These are phyloP conservation scores for Automeris io DNA, from an alignment of 2,888 invertebrate species.

Conservation along the genomic window DNA sequence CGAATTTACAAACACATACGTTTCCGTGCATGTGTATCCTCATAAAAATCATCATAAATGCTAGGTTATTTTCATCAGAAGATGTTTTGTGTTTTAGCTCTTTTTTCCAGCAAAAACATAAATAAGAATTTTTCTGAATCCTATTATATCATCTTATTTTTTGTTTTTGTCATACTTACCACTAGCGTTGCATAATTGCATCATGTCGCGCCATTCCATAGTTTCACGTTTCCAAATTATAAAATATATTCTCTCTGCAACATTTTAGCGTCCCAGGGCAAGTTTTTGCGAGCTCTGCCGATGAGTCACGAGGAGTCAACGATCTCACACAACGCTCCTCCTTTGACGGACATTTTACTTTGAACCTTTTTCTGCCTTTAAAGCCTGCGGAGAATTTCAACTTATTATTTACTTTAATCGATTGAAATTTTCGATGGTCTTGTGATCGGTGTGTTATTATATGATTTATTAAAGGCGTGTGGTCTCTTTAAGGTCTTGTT, in stretches of 20 bases:
- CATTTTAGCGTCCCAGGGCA: conserved; percentile 15
- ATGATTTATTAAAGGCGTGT: background rate
- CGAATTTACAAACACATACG: too few species aligned
- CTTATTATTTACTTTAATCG: conserved; percentile 18
- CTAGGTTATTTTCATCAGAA: too few species aligned
- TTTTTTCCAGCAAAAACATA: too few species aligned
- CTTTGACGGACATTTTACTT: conserved; percentile 17
- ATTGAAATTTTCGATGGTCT: conserved; percentile 9
- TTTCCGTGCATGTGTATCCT: too few species aligned
- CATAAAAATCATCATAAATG: too few species aligned
- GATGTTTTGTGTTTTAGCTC: too few species aligned
- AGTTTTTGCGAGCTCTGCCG: conserved; percentile 40
- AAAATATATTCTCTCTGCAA: conserved; percentile 6
- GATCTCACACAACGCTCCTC: conserved; percentile 25
- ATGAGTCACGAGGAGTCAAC: conserved; percentile 57
- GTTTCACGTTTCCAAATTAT: too few species aligned
- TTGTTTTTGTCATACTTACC: too few species aligned
- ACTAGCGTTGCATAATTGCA: too few species aligned
- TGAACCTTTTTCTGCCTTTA: conserved; percentile 17
- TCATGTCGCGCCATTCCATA: too few species aligned
- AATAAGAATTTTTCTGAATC: too few species aligned
- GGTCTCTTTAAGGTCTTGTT: background rate
- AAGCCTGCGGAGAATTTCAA: conserved; percentile 9
- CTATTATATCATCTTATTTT: too few species aligned
- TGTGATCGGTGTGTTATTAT: background rate